Percentiles rank a stretch among this genome's conserved stretches.
Conservation (phyloP, 2,113 vertebrate species). For the Lagopus leucura region DNA sequence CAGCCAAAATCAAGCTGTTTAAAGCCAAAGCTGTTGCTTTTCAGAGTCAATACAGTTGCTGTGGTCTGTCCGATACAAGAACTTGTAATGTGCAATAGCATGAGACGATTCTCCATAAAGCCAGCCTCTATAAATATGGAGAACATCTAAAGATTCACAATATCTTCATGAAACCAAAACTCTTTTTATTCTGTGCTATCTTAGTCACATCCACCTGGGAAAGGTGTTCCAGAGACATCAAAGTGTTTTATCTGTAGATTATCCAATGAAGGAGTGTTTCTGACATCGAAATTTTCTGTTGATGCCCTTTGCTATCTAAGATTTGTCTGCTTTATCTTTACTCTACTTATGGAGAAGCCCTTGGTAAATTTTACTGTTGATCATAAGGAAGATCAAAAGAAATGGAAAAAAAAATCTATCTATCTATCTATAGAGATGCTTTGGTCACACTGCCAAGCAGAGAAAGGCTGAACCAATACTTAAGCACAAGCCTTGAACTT, state of each 20-base stretch:
- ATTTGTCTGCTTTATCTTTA: not conserved
- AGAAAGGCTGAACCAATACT: not conserved
- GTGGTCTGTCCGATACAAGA: not conserved
- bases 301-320: not conserved
- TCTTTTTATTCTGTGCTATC: not conserved
- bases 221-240: not conserved
- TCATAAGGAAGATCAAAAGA: not conserved
- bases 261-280: not conserved
- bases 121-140: not conserved
- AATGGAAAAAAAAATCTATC: not conserved
- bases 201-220: not conserved
- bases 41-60: not conserved
- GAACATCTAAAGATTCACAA: not conserved
- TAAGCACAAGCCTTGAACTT: not conserved
- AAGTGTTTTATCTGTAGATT: not conserved
- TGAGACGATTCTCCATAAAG: not conserved
- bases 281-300: not conserved
- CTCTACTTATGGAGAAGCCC: not conserved
- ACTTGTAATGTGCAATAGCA: not conserved
- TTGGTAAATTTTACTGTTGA: not conserved
- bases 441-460: not conserved
- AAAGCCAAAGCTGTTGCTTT: not conserved
- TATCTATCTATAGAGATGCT: not conserved
- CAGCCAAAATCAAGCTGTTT: not conserved
- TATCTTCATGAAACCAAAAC: not conserved